A percentile compares a stretch with the other conserved stretches of the same genome.
phyloP scores from a whole-genome alignment of 1,140 invertebrate genomes.

The Coptotermes formosanus region DNA sequence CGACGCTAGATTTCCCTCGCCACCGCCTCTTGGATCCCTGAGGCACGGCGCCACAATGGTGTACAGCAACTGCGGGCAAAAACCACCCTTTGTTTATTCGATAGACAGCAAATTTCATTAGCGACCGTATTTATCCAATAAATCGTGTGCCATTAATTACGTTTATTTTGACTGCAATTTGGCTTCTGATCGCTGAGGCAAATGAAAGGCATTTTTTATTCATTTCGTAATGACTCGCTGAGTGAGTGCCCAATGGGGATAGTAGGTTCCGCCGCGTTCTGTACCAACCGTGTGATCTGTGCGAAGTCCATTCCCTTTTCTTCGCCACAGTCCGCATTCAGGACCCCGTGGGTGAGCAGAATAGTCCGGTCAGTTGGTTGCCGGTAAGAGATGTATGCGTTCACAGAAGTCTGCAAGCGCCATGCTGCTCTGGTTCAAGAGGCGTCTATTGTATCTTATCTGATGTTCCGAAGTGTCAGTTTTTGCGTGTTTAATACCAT shows the following conservation, averaged over 20 bases:
- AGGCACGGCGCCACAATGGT: not conserved
- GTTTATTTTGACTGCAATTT: not conserved
- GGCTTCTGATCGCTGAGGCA: not conserved
- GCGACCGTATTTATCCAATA: not conserved
- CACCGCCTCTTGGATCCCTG: conserved; percentile 9
- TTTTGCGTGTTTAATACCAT: too few species aligned
- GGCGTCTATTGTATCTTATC: too few species aligned
- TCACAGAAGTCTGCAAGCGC: not conserved
- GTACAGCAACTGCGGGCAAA: not conserved
- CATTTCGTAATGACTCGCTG: too few species aligned
- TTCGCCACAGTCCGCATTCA: too few species aligned
- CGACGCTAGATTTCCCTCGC: conserved; percentile 16
- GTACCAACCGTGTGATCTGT: too few species aligned
- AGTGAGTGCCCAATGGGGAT: too few species aligned
- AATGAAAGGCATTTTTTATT: not conserved
- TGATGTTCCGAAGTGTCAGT: too few species aligned
- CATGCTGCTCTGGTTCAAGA: too few species aligned
- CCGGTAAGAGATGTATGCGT: not conserved
- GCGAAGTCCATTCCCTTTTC: too few species aligned
- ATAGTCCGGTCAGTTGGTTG: not conserved
- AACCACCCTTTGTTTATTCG: not conserved
- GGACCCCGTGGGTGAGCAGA: too few species aligned
- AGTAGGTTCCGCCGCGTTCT: too few species aligned
- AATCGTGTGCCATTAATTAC: not conserved
- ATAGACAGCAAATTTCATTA: not conserved